Percentiles rank a stretch among this genome's conserved stretches.
These are phyloP conservation scores for Leptobrachium ailaonicum DNA, from an alignment of 2,113 vertebrate species.

Conservation along the genomic window DNA sequence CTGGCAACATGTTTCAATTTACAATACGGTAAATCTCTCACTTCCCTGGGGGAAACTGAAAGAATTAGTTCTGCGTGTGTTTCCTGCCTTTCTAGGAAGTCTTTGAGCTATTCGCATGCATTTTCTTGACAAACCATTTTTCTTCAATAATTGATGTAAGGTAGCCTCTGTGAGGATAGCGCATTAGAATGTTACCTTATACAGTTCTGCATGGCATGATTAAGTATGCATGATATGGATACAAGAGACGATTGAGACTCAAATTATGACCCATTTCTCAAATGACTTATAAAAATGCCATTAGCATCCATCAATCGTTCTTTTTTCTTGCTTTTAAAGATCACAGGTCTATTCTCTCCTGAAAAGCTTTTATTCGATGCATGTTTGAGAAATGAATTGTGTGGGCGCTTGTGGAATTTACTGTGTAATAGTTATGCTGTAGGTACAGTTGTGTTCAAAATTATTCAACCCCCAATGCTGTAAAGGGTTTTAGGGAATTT, in stretches of 20 bases:
- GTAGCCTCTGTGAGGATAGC: background rate
- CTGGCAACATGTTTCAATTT: no score
- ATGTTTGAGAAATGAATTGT: background rate
- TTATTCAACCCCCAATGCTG: no score
- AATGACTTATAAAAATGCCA: background rate
- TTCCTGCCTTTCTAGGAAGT: background rate
- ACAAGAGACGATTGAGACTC: background rate
- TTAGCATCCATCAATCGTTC: constrained; percentile 1
- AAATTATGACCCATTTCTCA: background rate
- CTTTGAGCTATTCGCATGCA: background rate
- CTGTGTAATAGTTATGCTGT: no score
- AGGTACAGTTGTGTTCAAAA: no score
- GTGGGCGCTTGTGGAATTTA: no score
- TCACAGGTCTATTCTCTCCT: background rate
- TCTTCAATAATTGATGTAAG: background rate
- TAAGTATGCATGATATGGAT: background rate
- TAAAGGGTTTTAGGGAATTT: no score
- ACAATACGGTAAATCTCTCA: background rate
- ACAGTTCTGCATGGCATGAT: background rate
- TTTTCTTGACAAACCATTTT: background rate
- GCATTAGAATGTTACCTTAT: background rate
- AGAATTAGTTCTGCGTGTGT: background rate
- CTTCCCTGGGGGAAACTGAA: background rate
- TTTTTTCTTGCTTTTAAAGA: background rate
- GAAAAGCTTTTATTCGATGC: background rate